Base-by-base conservation (phyloP, 2,797 vertebrate species). In the Lepus townsendii region DNA sequence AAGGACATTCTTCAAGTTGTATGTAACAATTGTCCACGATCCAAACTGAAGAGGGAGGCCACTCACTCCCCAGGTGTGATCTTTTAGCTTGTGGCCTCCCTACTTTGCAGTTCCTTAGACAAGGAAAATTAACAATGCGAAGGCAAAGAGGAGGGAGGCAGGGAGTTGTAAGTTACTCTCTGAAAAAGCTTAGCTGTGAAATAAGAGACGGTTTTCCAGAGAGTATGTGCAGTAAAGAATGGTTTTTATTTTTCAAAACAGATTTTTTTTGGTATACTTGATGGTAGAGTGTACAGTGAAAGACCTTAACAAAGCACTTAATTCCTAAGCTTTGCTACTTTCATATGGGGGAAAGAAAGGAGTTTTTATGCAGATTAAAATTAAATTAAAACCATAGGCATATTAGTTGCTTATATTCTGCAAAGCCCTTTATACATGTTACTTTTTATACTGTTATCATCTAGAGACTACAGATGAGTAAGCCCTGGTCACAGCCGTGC, bases 401-500 rank as follows among this genome's bases (percentile, higher is more conserved):
- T 7, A 13, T 62, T n/a, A 35, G 5, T 65, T 65, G 82, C 35
- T 47, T 76, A n/a, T n/a, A 69, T 5, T 1, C 63, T 4, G 20
- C 35, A 80, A 66, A 90, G 16, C 24, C n/a, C 38, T 88, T 63
- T 35, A 42, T 42, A 73, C 26, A 9, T 84, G 91, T 89, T 91
- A 69, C 47, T 84, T 62, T 60, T 91, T 78, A 35, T 42, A 26
- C 57, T 66, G 1, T 88, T 5, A 13, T 12, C 27, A 52, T 69
- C 62, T 73, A n/a, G 17, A 78, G 27, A 90, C 79, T 78, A 6
- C 83, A 52, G 83, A 87, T 89, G 95, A 91, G 83, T 87, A 82
- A 95, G 52, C 57, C 32, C 62, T 69, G 16, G 78, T 89, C 82
- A 93, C 94, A 94, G 89, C 86, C 83, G 57, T 38, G 93, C 75